phyloP scores from a whole-genome alignment of 2,888 invertebrate species.

The Acanthosepion lycidas region DNA sequence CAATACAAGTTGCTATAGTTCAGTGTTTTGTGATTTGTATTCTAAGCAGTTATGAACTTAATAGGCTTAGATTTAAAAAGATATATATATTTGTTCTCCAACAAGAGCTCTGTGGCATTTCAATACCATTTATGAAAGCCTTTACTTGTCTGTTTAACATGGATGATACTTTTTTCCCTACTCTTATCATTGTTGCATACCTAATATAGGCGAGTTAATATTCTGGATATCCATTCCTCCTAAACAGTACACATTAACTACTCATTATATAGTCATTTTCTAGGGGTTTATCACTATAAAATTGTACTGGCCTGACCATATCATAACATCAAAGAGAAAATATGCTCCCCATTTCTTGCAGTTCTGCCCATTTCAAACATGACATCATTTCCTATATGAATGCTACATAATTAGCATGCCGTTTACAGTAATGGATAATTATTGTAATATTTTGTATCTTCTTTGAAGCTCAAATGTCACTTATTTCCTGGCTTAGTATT shows the following conservation, averaged over 20 bases:
- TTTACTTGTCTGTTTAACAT: neutral
- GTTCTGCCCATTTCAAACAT: neutral
- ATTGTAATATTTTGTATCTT: neutral
- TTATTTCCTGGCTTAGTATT: neutral
- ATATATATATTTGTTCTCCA: neutral
- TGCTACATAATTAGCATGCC: neutral
- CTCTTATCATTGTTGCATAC: neutral
- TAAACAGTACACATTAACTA: neutral
- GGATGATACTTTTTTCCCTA: neutral
- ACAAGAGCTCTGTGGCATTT: neutral
- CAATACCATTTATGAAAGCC: neutral
- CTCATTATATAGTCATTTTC: neutral
- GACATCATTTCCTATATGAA: neutral
- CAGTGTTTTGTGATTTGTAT: neutral
- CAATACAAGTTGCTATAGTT: neutral
- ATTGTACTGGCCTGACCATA: neutral
- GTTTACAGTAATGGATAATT: neutral
- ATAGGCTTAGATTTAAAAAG: neutral
- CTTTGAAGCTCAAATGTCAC: neutral
- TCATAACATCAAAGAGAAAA: constrained; percentile 6
- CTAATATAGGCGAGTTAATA: too few relatives aligned
- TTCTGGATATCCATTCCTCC: neutral
- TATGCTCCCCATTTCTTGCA: neutral
- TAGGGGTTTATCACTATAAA: neutral
- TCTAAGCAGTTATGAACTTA: neutral